These are phyloP conservation scores for Mixornis gularis DNA, from an alignment of 2,113 vertebrate genomes.

Conservation along the genomic window DNA sequence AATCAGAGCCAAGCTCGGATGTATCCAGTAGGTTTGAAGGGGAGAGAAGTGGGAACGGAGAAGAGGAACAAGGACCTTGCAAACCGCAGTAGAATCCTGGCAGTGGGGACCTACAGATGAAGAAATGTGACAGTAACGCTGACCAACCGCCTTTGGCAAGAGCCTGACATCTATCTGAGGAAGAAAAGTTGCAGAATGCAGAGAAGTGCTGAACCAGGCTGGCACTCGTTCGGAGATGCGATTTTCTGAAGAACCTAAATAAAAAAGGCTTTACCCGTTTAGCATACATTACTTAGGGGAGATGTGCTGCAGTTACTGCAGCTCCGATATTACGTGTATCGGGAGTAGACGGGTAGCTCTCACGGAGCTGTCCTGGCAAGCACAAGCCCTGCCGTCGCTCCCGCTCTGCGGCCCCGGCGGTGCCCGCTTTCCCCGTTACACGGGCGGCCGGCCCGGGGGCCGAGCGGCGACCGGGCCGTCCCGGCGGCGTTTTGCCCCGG, in stretches of 20 bases:
- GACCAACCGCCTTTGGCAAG: neutral
- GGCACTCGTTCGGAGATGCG: neutral
- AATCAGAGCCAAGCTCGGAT: neutral
- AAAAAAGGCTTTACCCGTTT: neutral
- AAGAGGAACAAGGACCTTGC: neutral
- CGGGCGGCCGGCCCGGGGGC: neutral
- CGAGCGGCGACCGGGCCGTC: neutral
- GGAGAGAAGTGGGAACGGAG: neutral
- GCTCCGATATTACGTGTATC: fast-evolving
- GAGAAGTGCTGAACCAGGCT: neutral
- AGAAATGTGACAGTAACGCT: neutral
- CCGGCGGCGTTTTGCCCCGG: neutral
- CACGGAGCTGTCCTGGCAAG: neutral
- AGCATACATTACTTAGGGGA: too few relatives aligned
- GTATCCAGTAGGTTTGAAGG: neutral
- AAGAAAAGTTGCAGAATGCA: neutral
- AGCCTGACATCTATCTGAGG: neutral
- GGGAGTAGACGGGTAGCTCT: fast-evolving
- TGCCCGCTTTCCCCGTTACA: neutral
- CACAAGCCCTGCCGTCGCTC: neutral
- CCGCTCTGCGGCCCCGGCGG: neutral
- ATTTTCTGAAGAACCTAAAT: neutral
- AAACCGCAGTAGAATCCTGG: neutral
- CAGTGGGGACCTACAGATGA: neutral
- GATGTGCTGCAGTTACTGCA: neutral